Conservation (phyloP, 1,140 invertebrate species). For the Lordiphosa collinella region DNA sequence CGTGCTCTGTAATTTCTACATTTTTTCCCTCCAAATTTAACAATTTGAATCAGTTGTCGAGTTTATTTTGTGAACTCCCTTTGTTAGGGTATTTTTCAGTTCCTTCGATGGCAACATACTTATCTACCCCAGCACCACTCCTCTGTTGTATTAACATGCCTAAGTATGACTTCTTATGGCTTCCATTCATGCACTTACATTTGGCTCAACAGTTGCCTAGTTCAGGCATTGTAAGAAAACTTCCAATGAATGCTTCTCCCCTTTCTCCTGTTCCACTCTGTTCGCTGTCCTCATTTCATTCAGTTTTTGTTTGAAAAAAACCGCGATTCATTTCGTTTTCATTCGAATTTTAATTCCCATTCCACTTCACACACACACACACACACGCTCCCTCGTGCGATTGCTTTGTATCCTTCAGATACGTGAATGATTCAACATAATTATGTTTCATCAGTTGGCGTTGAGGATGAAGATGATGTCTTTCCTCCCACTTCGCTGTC, state of each 20-base stretch:
- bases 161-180: constrained; percentile 8
- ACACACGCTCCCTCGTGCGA: constrained; percentile 7
- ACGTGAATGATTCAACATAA: constrained; percentile 71
- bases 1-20: no score
- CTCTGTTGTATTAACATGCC: not conserved
- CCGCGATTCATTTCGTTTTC: constrained; percentile 13
- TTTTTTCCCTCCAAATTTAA: no score
- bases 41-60: no score
- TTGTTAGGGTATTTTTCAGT: no score
- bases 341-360: not conserved
- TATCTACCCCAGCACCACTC: no score
- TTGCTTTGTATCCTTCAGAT: constrained; percentile 55
- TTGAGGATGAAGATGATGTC: constrained; percentile 29
- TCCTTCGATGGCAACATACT: no score
- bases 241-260: constrained; percentile 1
- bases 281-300: constrained; percentile 5
- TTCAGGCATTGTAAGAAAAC: constrained; percentile 2
- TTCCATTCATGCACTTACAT: constrained; percentile 1
- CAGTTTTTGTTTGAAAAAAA: not conserved
- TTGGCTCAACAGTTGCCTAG: not conserved
- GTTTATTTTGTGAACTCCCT: no score
- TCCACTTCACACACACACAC: constrained; percentile 6
- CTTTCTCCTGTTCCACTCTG: not conserved
- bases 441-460: constrained; percentile 56
- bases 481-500: not conserved